Percentiles rank a stretch among this genome's conserved stretches.
phyloP scores from a whole-genome alignment of 37 sponge, comb jelly and placozoan species.

The Axinella damicornis region DNA sequence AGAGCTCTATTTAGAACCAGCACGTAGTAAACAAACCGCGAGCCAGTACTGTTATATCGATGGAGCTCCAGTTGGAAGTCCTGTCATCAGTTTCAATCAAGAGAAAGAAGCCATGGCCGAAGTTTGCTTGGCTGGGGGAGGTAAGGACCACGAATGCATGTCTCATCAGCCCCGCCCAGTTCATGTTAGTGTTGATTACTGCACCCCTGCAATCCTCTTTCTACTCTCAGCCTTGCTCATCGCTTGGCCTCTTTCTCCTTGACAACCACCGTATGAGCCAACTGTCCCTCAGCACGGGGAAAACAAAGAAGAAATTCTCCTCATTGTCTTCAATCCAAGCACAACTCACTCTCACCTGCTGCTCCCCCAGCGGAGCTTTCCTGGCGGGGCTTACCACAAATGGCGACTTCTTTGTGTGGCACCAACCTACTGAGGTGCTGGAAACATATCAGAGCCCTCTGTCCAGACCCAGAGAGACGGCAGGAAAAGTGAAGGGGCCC shows the following conservation, averaged over 20 bases:
- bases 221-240: not conserved
- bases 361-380: conserved; percentile 36
- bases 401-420: conserved; percentile 55
- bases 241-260: conserved; percentile 31
- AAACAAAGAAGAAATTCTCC: conserved; percentile 49
- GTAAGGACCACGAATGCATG: too few relatives aligned
- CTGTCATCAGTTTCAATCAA: conserved; percentile 41
- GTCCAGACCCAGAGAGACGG: not conserved
- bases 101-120: conserved; percentile 68
- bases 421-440: conserved; percentile 14
- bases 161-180: not conserved
- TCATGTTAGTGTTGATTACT: not conserved
- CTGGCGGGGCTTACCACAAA: conserved; percentile 29
- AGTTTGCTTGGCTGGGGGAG: conserved; percentile 58
- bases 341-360: conserved; percentile 2
- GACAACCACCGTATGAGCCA: conserved; percentile 48
- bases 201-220: not conserved
- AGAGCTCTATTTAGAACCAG: too few relatives aligned
- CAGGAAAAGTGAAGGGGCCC: not conserved
- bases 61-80: conserved; percentile 52
- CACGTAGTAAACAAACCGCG: too few relatives aligned
- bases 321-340: conserved; percentile 16
- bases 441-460: conserved; percentile 28
- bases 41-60: too few relatives aligned
- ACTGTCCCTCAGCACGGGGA: conserved; percentile 51